These are phyloP conservation scores for Pegoplata infirma DNA, from an alignment of 2,888 invertebrate genomes.

Conservation along the genomic window DNA sequence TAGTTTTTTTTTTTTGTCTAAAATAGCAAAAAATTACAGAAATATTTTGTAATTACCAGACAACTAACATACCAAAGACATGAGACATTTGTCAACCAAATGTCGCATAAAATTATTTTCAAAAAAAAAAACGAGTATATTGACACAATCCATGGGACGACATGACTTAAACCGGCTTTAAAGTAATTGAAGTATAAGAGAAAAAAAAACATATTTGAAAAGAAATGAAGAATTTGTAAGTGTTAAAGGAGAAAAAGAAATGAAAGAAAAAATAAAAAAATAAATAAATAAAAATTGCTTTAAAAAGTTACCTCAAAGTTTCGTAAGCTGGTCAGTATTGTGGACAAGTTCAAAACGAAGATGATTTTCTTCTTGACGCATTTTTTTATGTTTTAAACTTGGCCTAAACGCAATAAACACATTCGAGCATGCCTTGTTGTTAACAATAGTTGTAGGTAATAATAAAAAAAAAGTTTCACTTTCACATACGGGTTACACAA, in stretches of 20 bases:
- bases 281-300: neutral
- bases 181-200: neutral
- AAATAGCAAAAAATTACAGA: slow-evolving; percentile 20
- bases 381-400: slow-evolving; percentile 41
- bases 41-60: slow-evolving; percentile 25
- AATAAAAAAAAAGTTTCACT: slow-evolving; percentile 40
- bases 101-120: slow-evolving; percentile 40
- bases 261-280: too few species aligned
- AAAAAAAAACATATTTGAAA: neutral
- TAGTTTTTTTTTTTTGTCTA: neutral
- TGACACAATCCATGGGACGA: slow-evolving; percentile 12
- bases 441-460: neutral
- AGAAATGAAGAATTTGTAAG: slow-evolving; percentile 18
- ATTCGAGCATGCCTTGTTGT: neutral
- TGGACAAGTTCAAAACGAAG: neutral
- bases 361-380: slow-evolving; percentile 11
- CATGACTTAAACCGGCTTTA: slow-evolving; percentile 31
- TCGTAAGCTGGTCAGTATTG: slow-evolving; percentile 24
- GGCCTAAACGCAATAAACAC: slow-evolving; percentile 38
- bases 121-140: slow-evolving; percentile 47
- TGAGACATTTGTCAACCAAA: slow-evolving; percentile 45
- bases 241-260: slow-evolving; percentile 10
- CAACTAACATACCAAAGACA: neutral
- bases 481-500: slow-evolving; percentile 43
- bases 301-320: slow-evolving; percentile 29